phyloP scores from a whole-genome alignment of 2,888 invertebrate genomes.

The Andrena bucephala region DNA sequence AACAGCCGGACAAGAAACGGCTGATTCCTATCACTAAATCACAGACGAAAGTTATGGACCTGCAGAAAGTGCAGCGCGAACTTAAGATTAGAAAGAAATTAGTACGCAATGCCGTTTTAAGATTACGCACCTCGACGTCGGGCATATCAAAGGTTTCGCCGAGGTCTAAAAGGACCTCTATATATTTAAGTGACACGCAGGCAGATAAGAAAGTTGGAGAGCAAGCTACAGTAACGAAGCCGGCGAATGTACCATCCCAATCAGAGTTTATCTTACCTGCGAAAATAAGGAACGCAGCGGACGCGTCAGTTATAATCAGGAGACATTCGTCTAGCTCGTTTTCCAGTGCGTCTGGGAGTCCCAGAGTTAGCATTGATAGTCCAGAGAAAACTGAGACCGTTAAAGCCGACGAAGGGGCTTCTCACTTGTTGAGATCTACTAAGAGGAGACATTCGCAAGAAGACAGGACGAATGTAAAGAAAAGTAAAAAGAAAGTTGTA shows the following conservation, averaged over 20 bases:
- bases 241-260: constrained; percentile 66
- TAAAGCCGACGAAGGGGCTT: constrained; percentile 70
- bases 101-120: constrained; percentile 87
- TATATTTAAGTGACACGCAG: constrained; percentile 70
- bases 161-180: constrained; percentile 84
- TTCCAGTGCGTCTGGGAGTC: constrained; percentile 90
- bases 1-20: constrained; percentile 84
- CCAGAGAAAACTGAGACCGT: constrained; percentile 64
- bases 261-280: constrained; percentile 80
- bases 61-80: constrained; percentile 83
- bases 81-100: constrained; percentile 86
- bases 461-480: constrained; percentile 72
- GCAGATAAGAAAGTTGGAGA: constrained; percentile 68
- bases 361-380: constrained; percentile 86
- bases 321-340: constrained; percentile 94
- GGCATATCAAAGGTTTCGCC: constrained; percentile 86
- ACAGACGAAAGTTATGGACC: constrained; percentile 82
- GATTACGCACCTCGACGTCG: constrained; percentile 85
- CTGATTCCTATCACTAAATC: constrained; percentile 82
- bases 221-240: constrained; percentile 59
- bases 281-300: constrained; percentile 86
- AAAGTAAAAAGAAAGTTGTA: constrained; percentile 71
- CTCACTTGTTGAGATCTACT: constrained; percentile 71
- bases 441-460: constrained; percentile 76
- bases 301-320: constrained; percentile 92